Evolutionary conservation across 2,888 invertebrate genomes (phyloP), one percentile per base, ranked within the genome.

Genomic region (Diabrotica balteata): DNA sequence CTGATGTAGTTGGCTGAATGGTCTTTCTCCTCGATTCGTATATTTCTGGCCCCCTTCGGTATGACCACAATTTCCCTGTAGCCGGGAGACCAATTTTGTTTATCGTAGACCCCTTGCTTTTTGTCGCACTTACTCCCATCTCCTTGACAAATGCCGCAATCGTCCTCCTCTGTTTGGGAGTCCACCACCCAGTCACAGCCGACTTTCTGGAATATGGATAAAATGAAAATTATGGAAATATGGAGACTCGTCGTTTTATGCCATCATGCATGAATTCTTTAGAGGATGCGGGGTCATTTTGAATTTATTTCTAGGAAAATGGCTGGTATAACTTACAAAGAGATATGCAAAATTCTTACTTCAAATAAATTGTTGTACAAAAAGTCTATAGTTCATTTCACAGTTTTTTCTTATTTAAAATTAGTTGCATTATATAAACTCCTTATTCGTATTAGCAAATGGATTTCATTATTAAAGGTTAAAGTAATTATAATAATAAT

Each of bases 171-270:
- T 45, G 91, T 88, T 62, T 88, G 88, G 0, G 95, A 95, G 79
- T 93, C 93, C 58, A 96, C 90, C 63, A 89, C 85, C 94, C 95
- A 95, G 85, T 96, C 95, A 85, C 96, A 96, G n/a, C 95, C 94
- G 62, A 96, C 93, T 85, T 90, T 91, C 91, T 95, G 87, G 79
- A 89, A 87, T 73, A 87, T 57, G 45, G n/a, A 4, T 8, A 55
- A 45, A 17, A 45, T 45, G 62, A 54, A 62, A 62, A 47, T 57
- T 66, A 59, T 65, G 58, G 44, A 44, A 43, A 57, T 57, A 7
- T 57, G 11, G 44, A 32, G 32, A 32, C 4, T 32, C 32, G 32
- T 32, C 32, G n/a, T 57, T 57, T 62, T 53, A 59, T 51, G 52
- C 45, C 46, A 50, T 17, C 44, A 45, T 52, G 52, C 43, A 46